Conservation (phyloP, 2,888 invertebrate genomes). For the Aleiodes alternator region DNA sequence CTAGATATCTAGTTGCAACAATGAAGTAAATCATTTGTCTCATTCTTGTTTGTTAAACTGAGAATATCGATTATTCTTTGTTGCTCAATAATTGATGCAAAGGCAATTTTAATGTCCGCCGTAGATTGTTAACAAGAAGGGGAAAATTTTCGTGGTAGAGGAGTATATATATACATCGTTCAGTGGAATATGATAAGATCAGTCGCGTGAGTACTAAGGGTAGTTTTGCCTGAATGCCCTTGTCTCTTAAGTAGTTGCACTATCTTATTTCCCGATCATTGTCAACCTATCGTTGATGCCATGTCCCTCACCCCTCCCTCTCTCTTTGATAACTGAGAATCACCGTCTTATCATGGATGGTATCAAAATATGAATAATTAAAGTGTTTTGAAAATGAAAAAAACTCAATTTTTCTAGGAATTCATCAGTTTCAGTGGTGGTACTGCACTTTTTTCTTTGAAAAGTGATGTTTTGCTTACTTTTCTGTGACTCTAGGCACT, state of each 20-base stretch:
- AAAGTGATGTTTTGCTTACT: not conserved
- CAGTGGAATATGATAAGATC: conserved; percentile 65
- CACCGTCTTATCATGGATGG: conserved; percentile 42
- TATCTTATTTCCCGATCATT: conserved; percentile 39
- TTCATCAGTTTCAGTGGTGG: not conserved
- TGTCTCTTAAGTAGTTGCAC: conserved; percentile 53
- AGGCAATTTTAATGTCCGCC: conserved; percentile 18
- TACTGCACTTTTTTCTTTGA: no score
- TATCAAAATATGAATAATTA: conserved; percentile 45
- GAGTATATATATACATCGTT: conserved; percentile 12
- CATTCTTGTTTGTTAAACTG: not conserved
- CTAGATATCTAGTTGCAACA: conserved; percentile 31
- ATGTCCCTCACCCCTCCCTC: conserved; percentile 20
- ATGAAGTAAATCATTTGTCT: conserved; percentile 13
- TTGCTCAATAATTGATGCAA: conserved; percentile 33
- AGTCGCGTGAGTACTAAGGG: conserved; percentile 66
- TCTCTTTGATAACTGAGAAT: conserved; percentile 41
- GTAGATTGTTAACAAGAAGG: conserved; percentile 16
- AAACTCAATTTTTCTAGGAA: not conserved
- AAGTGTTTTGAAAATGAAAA: conserved; percentile 16
- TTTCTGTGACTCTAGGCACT: conserved; percentile 2
- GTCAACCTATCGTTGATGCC: conserved; percentile 41
- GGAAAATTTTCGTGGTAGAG: conserved; percentile 24
- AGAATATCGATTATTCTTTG: conserved; percentile 3
- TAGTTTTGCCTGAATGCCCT: conserved; percentile 68